These are phyloP conservation scores for Archocentrus centrarchus DNA, from an alignment of 2,113 vertebrate species.

Conservation along the genomic window DNA sequence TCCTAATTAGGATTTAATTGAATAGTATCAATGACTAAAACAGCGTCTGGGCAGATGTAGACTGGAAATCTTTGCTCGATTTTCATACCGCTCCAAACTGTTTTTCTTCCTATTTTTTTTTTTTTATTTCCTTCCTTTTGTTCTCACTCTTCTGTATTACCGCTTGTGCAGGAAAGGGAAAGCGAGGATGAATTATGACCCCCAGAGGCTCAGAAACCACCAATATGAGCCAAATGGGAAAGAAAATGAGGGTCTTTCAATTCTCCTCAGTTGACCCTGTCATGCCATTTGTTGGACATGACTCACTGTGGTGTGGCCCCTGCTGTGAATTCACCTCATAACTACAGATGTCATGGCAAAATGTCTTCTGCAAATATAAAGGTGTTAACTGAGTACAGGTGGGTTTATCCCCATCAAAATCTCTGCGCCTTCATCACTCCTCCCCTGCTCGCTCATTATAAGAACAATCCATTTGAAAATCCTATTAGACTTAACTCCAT, in stretches of 20 bases:
- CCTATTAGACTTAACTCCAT: constrained; percentile 1
- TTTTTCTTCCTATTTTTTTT: constrained; percentile 35
- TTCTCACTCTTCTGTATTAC: not conserved
- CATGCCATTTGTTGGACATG: constrained; percentile 13
- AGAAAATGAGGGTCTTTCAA: not conserved
- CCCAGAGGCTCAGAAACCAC: constrained; percentile 26
- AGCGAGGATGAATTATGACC: constrained; percentile 29
- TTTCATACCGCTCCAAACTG: not conserved
- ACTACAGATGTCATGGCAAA: not conserved
- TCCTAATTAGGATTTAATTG: constrained; percentile 74
- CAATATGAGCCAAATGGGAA: constrained; percentile 25
- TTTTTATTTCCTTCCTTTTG: not conserved
- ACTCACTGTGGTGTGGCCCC: not conserved
- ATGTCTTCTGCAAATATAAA: constrained; percentile 26
- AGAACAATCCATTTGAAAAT: constrained; percentile 16
- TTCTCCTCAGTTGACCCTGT: constrained; percentile 2
- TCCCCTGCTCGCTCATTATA: constrained; percentile 4
- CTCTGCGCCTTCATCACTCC: not conserved
- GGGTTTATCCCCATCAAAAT: not conserved
- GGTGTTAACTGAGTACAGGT: constrained; percentile 1
- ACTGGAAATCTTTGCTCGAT: constrained; percentile 14
- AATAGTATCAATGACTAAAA: constrained; percentile 68
- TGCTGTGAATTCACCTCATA: constrained; percentile 1
- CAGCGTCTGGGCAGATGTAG: constrained; percentile 29
- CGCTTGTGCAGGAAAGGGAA: constrained; percentile 17